Base-by-base conservation (phyloP, 2,888 invertebrate species). In the Apamea monoglypha region DNA sequence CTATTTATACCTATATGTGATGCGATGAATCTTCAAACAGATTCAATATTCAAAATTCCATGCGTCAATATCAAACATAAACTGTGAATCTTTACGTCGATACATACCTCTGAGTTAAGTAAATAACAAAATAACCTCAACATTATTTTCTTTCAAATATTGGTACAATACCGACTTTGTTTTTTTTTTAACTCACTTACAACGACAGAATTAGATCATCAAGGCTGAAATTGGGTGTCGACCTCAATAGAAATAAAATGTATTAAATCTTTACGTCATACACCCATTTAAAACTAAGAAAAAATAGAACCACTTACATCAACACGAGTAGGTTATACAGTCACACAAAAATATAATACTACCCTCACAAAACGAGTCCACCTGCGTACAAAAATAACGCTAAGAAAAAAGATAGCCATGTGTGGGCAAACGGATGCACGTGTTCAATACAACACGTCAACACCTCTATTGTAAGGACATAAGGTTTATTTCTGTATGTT, bases 351-450 rank as follows among this genome's bases (percentile, higher is more conserved):
- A 88, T 90, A 91, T 89, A 87, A 80, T 76, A 88, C 92, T 93
- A 92, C 92, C 92, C 92, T 88, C 90, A 89, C 84, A 87, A 93
- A 92, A 93, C 90, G 92, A 91, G 91, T 81, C 90, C 95, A 95
- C 93, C 95, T 94, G 95, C 91, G 90, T 85, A 89, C 91, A 89
- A 87, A 93, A 93, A 93, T 93, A 94, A 92, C 78, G 86, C 86
- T 71, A 84, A 78, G 91, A 91, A 94, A 94, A 94, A 92, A 92
- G 85, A 90, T 82, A 88, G 82, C 88, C 94, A 93, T 92, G 93
- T 93, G 93, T 90, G 92, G 92, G 85, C 85, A 66, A 87, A 84
- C 87, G 88, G 90, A 92, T 87, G 90, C 91, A 91, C 89, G 86
- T 87, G 89, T 85, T 78, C 79, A 59, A 74, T 79, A 81, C 76